These are phyloP conservation scores for Ichneumon xanthorius DNA, from an alignment of 2,888 invertebrate genomes.

Conservation along the genomic window DNA sequence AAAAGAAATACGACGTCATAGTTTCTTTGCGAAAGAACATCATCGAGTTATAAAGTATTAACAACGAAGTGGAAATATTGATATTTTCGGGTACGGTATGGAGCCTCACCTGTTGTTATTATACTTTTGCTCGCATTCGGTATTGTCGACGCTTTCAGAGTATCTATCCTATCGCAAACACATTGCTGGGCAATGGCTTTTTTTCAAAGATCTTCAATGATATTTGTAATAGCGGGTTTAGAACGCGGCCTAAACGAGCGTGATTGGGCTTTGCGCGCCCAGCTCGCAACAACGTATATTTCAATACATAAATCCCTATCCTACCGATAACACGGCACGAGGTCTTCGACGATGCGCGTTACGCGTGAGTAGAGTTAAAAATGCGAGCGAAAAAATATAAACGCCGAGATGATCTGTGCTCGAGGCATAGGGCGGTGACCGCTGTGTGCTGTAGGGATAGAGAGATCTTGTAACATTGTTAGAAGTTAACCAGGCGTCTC, in stretches of 20 bases:
- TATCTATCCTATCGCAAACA: conserved; percentile 69
- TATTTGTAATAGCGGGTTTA: conserved; percentile 80
- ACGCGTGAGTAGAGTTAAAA: conserved; percentile 74
- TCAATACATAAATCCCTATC: conserved; percentile 18
- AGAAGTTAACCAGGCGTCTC: conserved; percentile 65
- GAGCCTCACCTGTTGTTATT: conserved; percentile 83
- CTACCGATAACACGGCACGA: conserved; percentile 50
- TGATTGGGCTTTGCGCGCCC: conserved; percentile 84
- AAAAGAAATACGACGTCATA: conserved; percentile 1
- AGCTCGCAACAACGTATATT: conserved; percentile 76
- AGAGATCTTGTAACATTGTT: conserved; percentile 81
- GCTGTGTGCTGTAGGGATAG: conserved; percentile 84
- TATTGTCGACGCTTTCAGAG: conserved; percentile 79
- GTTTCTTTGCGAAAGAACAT: conserved; percentile 34
- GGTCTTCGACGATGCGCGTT: conserved; percentile 81
- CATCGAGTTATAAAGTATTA: conserved; percentile 25
- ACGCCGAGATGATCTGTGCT: conserved; percentile 81
- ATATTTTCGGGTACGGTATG: conserved; percentile 68
- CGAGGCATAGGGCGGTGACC: conserved; percentile 80
- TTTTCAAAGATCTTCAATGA: conserved; percentile 67
- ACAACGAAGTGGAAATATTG: conserved; percentile 60
- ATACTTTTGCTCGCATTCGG: conserved; percentile 81
- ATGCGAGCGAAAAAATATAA: conserved; percentile 78
- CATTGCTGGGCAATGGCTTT: conserved; percentile 73
- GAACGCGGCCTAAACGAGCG: conserved; percentile 84